Conservation (phyloP, 1,140 invertebrate species). For the Trachelipus rathkii region DNA sequence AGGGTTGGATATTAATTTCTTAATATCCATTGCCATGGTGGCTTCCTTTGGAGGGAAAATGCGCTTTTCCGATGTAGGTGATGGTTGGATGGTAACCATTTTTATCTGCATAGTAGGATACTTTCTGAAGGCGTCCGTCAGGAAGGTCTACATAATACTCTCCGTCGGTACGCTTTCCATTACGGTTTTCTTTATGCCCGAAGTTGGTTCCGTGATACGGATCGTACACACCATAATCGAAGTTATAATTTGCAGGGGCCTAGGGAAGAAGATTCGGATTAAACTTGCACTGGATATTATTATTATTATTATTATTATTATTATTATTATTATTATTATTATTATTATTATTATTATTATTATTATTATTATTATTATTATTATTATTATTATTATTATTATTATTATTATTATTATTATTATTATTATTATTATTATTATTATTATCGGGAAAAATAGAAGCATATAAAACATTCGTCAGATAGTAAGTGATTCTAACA, state of each 20-base stretch:
- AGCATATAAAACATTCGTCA: too few species aligned
- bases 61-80: constrained; percentile 23
- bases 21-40: background rate
- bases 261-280: background rate
- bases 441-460: too few species aligned
- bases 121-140: constrained; percentile 40
- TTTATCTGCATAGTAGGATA: constrained; percentile 68
- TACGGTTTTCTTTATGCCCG: constrained; percentile 25
- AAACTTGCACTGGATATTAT: too few species aligned
- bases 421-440: too few species aligned
- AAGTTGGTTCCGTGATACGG: constrained; percentile 54
- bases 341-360: too few species aligned
- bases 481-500: too few species aligned
- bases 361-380: too few species aligned
- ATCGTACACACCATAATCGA: constrained; percentile 59
- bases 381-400: too few species aligned
- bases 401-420: too few species aligned
- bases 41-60: constrained; percentile 12
- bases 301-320: too few species aligned
- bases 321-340: too few species aligned
- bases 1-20: too few species aligned
- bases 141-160: constrained; percentile 46
- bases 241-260: background rate
- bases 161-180: constrained; percentile 46
- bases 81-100: constrained; percentile 49